These are phyloP conservation scores for Nebria ingens DNA, from an alignment of 1,140 invertebrate genomes.

Conservation along the genomic window DNA sequence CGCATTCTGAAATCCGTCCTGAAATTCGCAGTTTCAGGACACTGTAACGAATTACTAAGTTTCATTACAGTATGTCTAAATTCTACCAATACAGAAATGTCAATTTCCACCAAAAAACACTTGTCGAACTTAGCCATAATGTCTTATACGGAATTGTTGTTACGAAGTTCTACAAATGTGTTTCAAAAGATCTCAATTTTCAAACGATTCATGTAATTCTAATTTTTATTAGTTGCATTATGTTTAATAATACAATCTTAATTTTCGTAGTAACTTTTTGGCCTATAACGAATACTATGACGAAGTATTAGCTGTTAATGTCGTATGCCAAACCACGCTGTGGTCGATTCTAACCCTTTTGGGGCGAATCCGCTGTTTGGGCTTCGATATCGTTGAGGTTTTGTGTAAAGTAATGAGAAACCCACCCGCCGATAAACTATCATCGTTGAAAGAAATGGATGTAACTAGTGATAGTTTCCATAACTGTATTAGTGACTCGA, in stretches of 20 bases:
- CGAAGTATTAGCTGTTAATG: slow-evolving; percentile 52
- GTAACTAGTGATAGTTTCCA: slow-evolving; percentile 5
- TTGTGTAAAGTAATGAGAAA: slow-evolving; percentile 31
- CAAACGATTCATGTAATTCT: slow-evolving; percentile 45
- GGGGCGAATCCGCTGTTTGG: slow-evolving; percentile 44
- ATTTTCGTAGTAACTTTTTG: slow-evolving; percentile 47
- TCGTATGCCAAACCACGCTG: slow-evolving; percentile 49
- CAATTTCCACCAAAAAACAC: slow-evolving; percentile 49
- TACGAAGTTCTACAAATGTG: slow-evolving; percentile 33
- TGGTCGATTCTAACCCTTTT: slow-evolving; percentile 50
- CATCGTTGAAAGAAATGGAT: slow-evolving; percentile 5
- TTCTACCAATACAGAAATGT: slow-evolving; percentile 45
- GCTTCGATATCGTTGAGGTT: slow-evolving; percentile 43
- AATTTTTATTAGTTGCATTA: slow-evolving; percentile 1
- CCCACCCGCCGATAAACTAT: neutral
- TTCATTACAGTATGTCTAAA: slow-evolving; percentile 48
- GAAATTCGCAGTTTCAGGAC: slow-evolving; percentile 60
- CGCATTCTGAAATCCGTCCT: slow-evolving; percentile 57
- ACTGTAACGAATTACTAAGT: slow-evolving; percentile 55
- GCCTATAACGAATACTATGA: slow-evolving; percentile 58
- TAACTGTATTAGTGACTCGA: slow-evolving; percentile 26
- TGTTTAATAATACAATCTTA: slow-evolving; percentile 6
- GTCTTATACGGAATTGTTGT: slow-evolving; percentile 51
- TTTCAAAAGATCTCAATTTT: slow-evolving; percentile 33
- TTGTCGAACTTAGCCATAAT: slow-evolving; percentile 58